Evolutionary conservation across 2,888 invertebrate species (phyloP).

Genomic region (Baccha elongata): DNA sequence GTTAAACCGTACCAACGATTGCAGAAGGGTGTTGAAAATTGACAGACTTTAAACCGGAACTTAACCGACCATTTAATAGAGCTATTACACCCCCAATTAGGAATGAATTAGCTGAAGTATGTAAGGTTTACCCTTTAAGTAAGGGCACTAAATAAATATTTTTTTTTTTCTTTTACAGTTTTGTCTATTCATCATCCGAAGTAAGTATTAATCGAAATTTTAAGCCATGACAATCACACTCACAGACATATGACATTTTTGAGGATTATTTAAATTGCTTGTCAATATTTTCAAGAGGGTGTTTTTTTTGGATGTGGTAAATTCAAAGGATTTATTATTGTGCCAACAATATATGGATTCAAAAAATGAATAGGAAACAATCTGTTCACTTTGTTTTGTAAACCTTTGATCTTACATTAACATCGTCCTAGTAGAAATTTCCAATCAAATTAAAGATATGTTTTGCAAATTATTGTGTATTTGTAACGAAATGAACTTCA

Average conservation of each 20-base stretch:
- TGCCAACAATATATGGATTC: background rate
- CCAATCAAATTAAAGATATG: too few species aligned
- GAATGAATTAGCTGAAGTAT: slow-evolving; percentile 76
- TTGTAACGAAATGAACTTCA: too few species aligned
- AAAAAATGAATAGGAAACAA: slow-evolving; percentile 43
- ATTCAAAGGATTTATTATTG: too few species aligned
- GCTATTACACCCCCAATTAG: slow-evolving; percentile 82
- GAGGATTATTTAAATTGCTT: slow-evolving; percentile 74
- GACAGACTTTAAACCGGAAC: slow-evolving; percentile 76
- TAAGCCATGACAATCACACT: slow-evolving; percentile 48
- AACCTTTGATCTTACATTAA: slow-evolving; percentile 46
- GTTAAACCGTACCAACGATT: background rate
- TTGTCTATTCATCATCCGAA: slow-evolving; percentile 1
- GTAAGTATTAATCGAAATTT: slow-evolving; percentile 38
- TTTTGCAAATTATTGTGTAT: too few species aligned
- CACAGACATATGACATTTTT: slow-evolving; percentile 70
- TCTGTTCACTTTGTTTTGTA: slow-evolving; percentile 56
- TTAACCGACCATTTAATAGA: slow-evolving; percentile 79
- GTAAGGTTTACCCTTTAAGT: slow-evolving; percentile 40
- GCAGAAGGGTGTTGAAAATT: slow-evolving; percentile 76
- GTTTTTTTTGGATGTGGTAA: slow-evolving; percentile 39
- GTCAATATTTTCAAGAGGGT: slow-evolving; percentile 56
- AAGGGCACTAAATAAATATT: slow-evolving; percentile 24
- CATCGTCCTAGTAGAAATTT: too few species aligned
- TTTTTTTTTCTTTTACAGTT: slow-evolving; percentile 5